A percentile compares a stretch with the other conserved stretches of the same genome.
phyloP scores from a whole-genome alignment of 2,888 invertebrate species.

The Pristionchus exspectatus region DNA sequence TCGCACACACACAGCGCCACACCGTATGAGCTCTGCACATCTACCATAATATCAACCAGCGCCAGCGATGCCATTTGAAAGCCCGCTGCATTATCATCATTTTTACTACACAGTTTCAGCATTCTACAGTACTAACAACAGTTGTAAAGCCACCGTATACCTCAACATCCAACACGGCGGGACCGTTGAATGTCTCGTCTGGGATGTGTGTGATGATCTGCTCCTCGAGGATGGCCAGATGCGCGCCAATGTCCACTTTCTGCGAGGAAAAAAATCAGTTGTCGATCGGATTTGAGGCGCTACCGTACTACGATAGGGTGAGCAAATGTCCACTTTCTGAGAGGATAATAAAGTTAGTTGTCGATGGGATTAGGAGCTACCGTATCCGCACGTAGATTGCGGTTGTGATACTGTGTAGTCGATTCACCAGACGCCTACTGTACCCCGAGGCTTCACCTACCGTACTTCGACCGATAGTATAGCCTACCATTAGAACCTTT shows the following conservation, averaged over 20 bases:
- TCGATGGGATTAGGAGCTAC: background rate
- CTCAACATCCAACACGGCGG: slow-evolving; percentile 66
- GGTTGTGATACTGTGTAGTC: too few species aligned
- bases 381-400: too few species aligned
- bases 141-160: background rate
- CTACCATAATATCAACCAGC: too few species aligned
- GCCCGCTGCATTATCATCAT: too few species aligned
- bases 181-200: slow-evolving; percentile 61
- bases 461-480: background rate
- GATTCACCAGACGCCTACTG: background rate
- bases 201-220: slow-evolving; percentile 59
- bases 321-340: slow-evolving; percentile 53
- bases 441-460: background rate
- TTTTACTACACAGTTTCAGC: too few species aligned
- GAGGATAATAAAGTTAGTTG: slow-evolving; percentile 7
- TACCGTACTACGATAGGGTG: too few species aligned
- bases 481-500: too few species aligned
- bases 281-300: background rate
- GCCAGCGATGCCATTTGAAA: too few species aligned
- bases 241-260: slow-evolving; percentile 54
- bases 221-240: slow-evolving; percentile 52
- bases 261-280: slow-evolving; percentile 27
- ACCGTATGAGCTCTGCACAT: too few species aligned
- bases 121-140: too few species aligned
- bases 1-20: too few species aligned